Conservation (phyloP, 1,140 invertebrate genomes). For the Sarcophaga peregrina region DNA sequence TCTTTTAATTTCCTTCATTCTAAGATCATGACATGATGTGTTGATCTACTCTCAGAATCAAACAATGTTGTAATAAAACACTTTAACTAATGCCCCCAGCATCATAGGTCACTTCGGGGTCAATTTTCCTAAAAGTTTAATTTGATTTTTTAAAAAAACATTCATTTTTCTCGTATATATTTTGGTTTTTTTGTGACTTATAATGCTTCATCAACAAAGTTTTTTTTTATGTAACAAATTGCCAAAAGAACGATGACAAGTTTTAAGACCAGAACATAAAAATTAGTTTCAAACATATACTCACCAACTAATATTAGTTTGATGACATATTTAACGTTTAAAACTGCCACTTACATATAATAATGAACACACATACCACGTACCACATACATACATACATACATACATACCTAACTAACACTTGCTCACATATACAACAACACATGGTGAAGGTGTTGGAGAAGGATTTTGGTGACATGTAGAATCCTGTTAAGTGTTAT, state of each 20-base stretch:
- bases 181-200: no score
- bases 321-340: conserved; percentile 17
- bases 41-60: no score
- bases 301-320: not conserved
- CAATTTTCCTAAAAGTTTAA: no score
- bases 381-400: not conserved
- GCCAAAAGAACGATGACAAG: conserved; percentile 1
- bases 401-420: no score
- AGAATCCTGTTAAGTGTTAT: not conserved
- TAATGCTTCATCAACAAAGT: no score
- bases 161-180: no score
- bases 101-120: no score
- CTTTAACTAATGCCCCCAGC: no score
- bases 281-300: not conserved
- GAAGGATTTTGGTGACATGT: not conserved
- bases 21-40: no score
- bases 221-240: not conserved
- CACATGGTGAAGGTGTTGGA: not conserved
- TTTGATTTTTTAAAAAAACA: no score
- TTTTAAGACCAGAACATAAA: not conserved
- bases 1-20: no score
- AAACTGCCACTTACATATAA: not conserved
- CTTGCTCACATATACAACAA: not conserved
- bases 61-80: no score
- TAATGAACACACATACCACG: not conserved